Base-by-base conservation (phyloP, 2,888 invertebrate species). In the Spodoptera littoralis region DNA sequence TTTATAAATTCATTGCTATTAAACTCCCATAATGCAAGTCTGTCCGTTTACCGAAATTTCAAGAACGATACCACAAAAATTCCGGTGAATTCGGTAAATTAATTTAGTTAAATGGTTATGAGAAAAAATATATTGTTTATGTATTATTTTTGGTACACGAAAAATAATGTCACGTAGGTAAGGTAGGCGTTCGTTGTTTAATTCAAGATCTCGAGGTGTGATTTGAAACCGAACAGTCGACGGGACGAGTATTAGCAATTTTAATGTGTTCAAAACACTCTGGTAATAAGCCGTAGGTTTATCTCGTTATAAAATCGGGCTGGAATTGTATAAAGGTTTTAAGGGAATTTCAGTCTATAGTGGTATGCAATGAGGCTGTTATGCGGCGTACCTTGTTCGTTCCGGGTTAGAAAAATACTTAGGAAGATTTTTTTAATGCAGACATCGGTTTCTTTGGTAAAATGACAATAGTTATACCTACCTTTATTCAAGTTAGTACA, bases 181-280 rank as follows among this genome's bases (percentile, higher is more conserved):
- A 65, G 65, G 64, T 71, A 76, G 70, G 57, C 59, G 73, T 67
- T 66, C 67, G 55, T 74, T 65, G 70, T 75, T 75, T 62, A 73
- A 75, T 75, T 70, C 73, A 78, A 71, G 74, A 73, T 79, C 65
- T 60, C 52, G 60, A 73, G 65, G 75, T 80, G 73, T 80, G 79
- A 83, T 82, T 73, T 76, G 70, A 63, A 76, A 73, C 68, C 72
- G 64, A 79, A 80, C 58, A 68, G 79, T 70, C 75, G 73, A 69
- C 73, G 68, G 76, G 77, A 81, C 73, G 68, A 77, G 66, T 70
- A 83, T 84, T 84, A 82, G 80, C 82, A 86, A 82, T 82, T 84
- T 81, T 81, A 85, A 86, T 85, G 72, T 76, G 78, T 74, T 82
- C 75, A 76, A 84, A 84, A 84, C 82, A 80, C 76, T 80, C 77